Evolutionary conservation across 2,888 invertebrate species (phyloP), one percentile per base, ranked within the genome.

Genomic region (Galerucella pusilla): DNA sequence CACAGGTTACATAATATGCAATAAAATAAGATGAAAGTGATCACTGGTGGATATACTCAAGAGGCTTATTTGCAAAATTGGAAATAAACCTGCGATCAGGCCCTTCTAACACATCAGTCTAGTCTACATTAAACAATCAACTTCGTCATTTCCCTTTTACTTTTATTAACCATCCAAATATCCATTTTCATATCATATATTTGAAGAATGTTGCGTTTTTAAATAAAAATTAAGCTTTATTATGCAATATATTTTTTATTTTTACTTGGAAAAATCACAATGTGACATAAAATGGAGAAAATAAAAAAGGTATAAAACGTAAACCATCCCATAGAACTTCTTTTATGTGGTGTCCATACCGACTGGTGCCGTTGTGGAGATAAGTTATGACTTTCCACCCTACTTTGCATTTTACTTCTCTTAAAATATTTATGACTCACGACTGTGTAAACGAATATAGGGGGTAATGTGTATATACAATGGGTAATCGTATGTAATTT

Each of bases 271-370:
- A 81, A 83, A 84, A 85, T 85, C 84, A 83, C 80, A 83, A 82
- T 80, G 84, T 85, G 84, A 82, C 85, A 83, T 85, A 85, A 85
- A 85, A 85, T 84, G 80, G 82, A 80, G 84, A 83, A 81, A 85
- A 85, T 85, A 85, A 85, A 85, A 85, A 83, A 83, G 84, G 83
- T 83, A 85, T 85, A 85, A 85, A 85, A 81, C 83, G 82, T 80
- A 80, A 83, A 85, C 84, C 83, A 83, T 82, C 82, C 81, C 83
- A 83, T 83, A 82, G 81, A 83, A 82, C 81, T 81, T 78, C 79
- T 80, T 81, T 84, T 84, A 85, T 84, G 81, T 83, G 83, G 81
- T 80, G 80, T 80, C 81, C 80, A 82, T 83, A 83, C 82, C 81
- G 84, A 84, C 81, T 84, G 81, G 82, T 79, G 72, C 69, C 70